A percentile compares a stretch with the other conserved stretches of the same genome.
Evolutionary conservation across 2,113 vertebrate species (phyloP).

Genomic region (Gobio gobio): DNA sequence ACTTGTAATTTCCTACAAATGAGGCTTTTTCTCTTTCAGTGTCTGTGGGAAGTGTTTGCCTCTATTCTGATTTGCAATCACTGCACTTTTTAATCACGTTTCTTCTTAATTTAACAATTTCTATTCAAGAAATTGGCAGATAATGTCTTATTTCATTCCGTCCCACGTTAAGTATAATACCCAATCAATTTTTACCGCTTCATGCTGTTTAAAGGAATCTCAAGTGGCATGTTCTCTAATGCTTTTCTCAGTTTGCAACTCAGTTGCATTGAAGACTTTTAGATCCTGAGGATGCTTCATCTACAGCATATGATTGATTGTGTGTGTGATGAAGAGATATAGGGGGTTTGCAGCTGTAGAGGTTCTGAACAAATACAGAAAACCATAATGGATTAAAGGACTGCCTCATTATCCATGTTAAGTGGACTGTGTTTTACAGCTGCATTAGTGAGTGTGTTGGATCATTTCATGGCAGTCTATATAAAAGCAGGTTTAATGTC

Average conservation of each 20-base stretch:
- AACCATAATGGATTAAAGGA: conserved; percentile 7
- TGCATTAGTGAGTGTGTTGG: conserved; percentile 10
- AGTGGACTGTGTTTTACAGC: conserved; percentile 2
- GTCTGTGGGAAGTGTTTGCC: not conserved
- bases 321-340: not conserved
- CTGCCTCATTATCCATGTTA: conserved; percentile 9
- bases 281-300: conserved; percentile 1
- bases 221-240: not conserved
- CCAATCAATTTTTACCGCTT: not conserved
- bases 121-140: not conserved
- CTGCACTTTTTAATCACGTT: not conserved
- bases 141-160: not conserved
- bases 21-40: not conserved
- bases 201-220: not conserved
- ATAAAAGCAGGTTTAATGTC: conserved; percentile 24
- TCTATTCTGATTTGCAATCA: not conserved
- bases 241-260: not conserved
- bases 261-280: not conserved
- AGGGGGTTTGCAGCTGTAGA: not conserved
- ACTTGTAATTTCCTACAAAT: not conserved
- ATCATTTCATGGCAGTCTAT: not conserved
- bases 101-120: not conserved
- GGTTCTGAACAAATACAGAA: not conserved
- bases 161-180: not conserved
- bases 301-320: not conserved